Conservation (phyloP, 2,113 vertebrate genomes). For the Rattus rattus region DNA sequence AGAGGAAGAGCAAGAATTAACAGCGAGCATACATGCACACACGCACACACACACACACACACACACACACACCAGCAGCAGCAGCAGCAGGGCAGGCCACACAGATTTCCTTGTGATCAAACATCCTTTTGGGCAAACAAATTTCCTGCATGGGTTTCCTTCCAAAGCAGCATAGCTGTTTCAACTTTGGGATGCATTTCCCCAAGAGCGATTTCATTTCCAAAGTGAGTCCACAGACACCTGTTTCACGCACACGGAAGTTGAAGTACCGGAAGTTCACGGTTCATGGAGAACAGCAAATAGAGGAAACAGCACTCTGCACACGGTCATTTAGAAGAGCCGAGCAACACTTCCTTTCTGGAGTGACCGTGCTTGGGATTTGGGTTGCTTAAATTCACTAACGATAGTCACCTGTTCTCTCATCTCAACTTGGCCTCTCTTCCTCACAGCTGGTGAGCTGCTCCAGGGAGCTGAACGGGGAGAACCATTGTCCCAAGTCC, state of each 20-base stretch:
- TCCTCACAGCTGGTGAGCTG: neutral
- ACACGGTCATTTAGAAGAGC: accelerated
- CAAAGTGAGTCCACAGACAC: neutral
- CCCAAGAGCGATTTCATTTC: neutral
- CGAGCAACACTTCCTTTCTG: neutral
- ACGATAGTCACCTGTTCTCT: accelerated
- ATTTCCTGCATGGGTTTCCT: neutral
- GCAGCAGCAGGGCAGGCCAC: neutral
- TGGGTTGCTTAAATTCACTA: neutral
- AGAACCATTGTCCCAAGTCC: neutral
- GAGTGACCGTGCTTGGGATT: neutral
- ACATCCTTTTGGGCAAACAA: constrained; percentile 17
- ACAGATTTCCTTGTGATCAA: neutral
- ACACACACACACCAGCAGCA: neutral
- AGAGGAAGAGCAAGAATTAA: neutral
- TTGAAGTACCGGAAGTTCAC: neutral
- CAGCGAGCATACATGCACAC: neutral
- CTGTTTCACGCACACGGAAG: accelerated
- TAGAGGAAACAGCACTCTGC: no score
- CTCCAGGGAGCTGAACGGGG: neutral
- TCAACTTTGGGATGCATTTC: neutral
- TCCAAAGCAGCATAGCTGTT: neutral
- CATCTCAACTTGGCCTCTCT: neutral
- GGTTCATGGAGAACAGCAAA: neutral
- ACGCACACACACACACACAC: neutral